Evolutionary conservation across 2,113 vertebrate species (phyloP).

Genomic region (Mastomys coucha): DNA sequence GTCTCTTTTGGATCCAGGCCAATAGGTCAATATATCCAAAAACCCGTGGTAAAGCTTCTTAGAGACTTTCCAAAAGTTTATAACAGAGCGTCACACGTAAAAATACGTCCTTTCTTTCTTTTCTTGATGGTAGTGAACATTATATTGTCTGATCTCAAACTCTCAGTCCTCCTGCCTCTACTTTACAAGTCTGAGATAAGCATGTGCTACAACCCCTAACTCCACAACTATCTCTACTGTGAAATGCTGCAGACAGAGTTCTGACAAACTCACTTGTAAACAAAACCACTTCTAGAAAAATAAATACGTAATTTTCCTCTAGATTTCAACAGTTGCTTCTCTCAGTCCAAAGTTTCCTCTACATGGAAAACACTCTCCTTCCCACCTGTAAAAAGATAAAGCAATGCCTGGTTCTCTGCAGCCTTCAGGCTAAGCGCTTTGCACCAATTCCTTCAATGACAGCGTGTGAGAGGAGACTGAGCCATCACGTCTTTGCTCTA

Average conservation of each 20-base stretch:
- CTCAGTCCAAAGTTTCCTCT: not conserved
- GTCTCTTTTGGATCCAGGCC: not conserved
- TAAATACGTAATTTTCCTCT: not conserved
- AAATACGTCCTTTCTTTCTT: not conserved
- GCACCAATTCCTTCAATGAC: not conserved
- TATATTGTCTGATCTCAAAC: not conserved
- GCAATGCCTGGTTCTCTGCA: not conserved
- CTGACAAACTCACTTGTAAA: not conserved
- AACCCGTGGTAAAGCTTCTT: not conserved
- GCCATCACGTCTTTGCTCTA: not conserved
- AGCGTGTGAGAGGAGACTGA: not conserved
- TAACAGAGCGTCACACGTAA: not conserved
- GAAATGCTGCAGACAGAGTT: not conserved
- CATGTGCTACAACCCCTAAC: not conserved
- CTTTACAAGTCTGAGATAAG: not conserved
- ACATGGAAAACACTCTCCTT: not conserved
- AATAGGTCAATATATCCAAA: not conserved
- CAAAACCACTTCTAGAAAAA: not conserved
- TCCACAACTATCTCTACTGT: not conserved
- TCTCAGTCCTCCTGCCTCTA: not conserved
- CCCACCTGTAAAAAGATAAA: not conserved
- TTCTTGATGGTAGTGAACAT: not conserved
- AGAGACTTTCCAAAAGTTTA: not conserved
- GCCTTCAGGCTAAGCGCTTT: too few species aligned
- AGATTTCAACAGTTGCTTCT: not conserved